phyloP scores from a whole-genome alignment of 1,140 invertebrate species.

The Bombus turneri region DNA sequence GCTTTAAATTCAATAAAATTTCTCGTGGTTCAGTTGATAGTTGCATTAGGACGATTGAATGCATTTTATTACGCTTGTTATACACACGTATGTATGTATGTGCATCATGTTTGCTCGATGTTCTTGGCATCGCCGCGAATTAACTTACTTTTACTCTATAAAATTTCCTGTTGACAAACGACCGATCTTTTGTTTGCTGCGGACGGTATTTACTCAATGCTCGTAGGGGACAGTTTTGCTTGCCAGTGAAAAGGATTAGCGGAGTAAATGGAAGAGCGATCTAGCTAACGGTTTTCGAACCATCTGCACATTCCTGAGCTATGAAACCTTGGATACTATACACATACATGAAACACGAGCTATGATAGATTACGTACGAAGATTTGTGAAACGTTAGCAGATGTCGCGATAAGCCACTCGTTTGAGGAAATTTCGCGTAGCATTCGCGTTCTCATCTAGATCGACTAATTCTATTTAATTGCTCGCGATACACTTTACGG shows the following conservation, averaged over 20 bases:
- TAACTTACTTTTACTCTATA: not conserved
- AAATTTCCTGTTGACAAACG: slow-evolving; percentile 7
- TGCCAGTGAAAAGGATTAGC: not conserved
- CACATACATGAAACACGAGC: no score
- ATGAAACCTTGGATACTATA: not conserved
- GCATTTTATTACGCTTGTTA: not conserved
- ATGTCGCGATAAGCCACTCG: not conserved
- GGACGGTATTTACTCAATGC: not conserved
- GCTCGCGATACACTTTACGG: not conserved
- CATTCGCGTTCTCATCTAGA: not conserved
- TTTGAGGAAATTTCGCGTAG: not conserved
- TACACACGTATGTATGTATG: not conserved
- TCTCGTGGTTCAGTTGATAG: not conserved
- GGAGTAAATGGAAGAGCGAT: slow-evolving; percentile 1
- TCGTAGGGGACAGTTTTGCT: not conserved
- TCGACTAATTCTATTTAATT: not conserved
- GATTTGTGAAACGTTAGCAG: not conserved
- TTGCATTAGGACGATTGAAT: not conserved
- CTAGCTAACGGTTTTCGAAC: not conserved
- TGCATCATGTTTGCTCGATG: not conserved
- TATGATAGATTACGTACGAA: not conserved
- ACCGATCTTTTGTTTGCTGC: slow-evolving; percentile 26
- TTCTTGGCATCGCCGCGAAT: not conserved
- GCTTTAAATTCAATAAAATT: not conserved
- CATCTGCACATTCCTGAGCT: not conserved